phyloP scores from a whole-genome alignment of 2,888 invertebrate genomes.

The Liodrosophila aerea region DNA sequence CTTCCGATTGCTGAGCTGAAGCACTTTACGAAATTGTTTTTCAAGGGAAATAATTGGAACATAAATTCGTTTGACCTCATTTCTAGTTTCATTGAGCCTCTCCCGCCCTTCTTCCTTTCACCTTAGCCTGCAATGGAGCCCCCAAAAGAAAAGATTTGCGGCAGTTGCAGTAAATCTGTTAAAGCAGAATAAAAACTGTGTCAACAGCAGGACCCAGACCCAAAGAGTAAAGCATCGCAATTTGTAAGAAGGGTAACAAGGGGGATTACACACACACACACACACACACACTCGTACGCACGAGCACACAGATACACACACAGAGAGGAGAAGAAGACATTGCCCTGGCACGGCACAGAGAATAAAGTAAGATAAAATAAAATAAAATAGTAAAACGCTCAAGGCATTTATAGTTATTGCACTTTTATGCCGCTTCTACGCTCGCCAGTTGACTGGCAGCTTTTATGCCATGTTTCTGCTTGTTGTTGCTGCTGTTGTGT shows the following conservation, averaged over 20 bases:
- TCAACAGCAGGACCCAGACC: slow-evolving; percentile 45
- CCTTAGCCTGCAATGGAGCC: slow-evolving; percentile 14
- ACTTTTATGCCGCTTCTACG: slow-evolving; percentile 36
- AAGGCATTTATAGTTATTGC: slow-evolving; percentile 52
- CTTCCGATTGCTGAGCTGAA: slow-evolving; percentile 24
- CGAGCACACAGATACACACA: neutral
- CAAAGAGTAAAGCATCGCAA: slow-evolving; percentile 27
- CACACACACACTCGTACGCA: too few relatives aligned
- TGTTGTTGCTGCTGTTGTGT: slow-evolving; percentile 12
- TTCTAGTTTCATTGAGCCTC: slow-evolving; percentile 19
- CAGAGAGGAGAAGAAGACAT: slow-evolving; percentile 8
- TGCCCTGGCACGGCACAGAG: neutral
- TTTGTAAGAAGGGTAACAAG: slow-evolving; percentile 24
- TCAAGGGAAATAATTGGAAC: slow-evolving; percentile 48
- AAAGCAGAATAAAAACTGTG: slow-evolving; percentile 49
- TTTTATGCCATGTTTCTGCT: slow-evolving; percentile 20
- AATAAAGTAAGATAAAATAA: slow-evolving; percentile 6
- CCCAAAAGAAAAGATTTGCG: slow-evolving; percentile 22
- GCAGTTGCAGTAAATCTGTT: slow-evolving; percentile 47
- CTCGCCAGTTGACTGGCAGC: slow-evolving; percentile 31
- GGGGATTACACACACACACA: slow-evolving; percentile 10
- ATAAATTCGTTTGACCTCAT: slow-evolving; percentile 50
- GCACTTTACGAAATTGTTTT: slow-evolving; percentile 50
- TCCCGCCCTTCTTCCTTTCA: slow-evolving; percentile 37
- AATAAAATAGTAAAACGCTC: slow-evolving; percentile 44